Base-by-base conservation (phyloP, 2,888 invertebrate species). In the Eustalomyia histrio region DNA sequence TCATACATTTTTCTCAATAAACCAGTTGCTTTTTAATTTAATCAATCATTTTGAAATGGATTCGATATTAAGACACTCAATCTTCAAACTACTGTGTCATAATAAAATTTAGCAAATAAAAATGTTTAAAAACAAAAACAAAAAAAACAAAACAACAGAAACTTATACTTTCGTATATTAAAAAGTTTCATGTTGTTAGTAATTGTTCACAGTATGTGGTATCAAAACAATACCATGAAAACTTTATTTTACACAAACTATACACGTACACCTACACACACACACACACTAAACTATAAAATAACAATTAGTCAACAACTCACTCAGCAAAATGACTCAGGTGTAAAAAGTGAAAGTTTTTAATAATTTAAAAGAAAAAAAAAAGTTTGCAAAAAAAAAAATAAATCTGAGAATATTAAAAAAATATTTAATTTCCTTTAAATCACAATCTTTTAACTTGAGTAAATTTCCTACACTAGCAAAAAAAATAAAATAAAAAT, bases 261-360 rank as follows among this genome's bases (percentile, higher is more conserved):
- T 53, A 14, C 17, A 10, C 52, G 16, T 7, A 72, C 39, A 47
- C 39, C 52, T 0, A 7, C 61, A 7, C 1, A 18, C 29, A 6
- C 7, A 43, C 4, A 12, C n/a, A 63, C 21, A 63, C n/a, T 17
- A 64, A 60, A 69, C 60, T 60, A 61, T 60, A 71, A 71, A 39
- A 71, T 71, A 61, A 53, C 50, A 71, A 60, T 71, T 71, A 61
- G 52, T 71, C 60, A 61, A 71, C 52, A 61, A 35, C 61, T 61
- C 29, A 35, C 61, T 61, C 16, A 33, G n/a, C 14, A 58, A 65
- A 58, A 12, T 10, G 64, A 33, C 16, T 60, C 80, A 80, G 80
- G 80, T 80, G 76, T 71, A 60, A 9, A 61, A 63, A 76, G 58
- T 24, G 35, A 80, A 80, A 73, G 47, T 68, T 80, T 29, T 72